Conservation (phyloP, 2,888 invertebrate species). For the Leptinotarsa tumamoca region DNA sequence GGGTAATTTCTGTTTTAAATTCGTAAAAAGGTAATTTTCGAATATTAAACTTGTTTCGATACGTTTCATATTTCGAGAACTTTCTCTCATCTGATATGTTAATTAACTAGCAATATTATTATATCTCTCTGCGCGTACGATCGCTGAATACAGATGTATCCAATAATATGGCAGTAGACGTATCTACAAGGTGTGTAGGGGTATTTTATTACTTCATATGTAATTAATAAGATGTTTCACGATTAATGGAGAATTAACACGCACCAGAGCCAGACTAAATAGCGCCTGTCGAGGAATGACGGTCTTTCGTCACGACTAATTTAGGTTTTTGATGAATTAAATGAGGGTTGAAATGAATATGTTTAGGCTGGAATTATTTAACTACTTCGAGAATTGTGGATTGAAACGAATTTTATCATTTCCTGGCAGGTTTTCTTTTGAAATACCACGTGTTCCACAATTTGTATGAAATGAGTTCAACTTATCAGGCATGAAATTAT, state of each 20-base stretch:
- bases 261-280: conserved; percentile 34
- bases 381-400: neutral
- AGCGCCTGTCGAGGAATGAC: conserved; percentile 19
- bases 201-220: conserved; percentile 49
- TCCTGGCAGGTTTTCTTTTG: too few relatives aligned
- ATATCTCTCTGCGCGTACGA: neutral
- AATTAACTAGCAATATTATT: conserved; percentile 8
- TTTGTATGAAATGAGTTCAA: too few relatives aligned
- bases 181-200: conserved; percentile 41
- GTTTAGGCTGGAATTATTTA: neutral
- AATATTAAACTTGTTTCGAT: neutral
- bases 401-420: neutral
- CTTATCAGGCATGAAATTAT: too few relatives aligned
- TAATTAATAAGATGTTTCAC: conserved; percentile 48
- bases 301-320: conserved; percentile 21
- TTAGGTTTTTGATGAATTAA: conserved; percentile 10
- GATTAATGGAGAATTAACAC: conserved; percentile 44
- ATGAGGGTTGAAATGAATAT: conserved; percentile 6
- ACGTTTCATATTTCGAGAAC: neutral
- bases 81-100: conserved; percentile 5
- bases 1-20: too few relatives aligned
- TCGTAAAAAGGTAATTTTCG: too few relatives aligned
- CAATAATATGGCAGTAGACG: conserved; percentile 17
- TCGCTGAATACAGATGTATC: conserved; percentile 19
- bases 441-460: too few relatives aligned